These are phyloP conservation scores for Panthera tigris DNA, from an alignment of 2,113 vertebrate genomes.

Conservation along the genomic window DNA sequence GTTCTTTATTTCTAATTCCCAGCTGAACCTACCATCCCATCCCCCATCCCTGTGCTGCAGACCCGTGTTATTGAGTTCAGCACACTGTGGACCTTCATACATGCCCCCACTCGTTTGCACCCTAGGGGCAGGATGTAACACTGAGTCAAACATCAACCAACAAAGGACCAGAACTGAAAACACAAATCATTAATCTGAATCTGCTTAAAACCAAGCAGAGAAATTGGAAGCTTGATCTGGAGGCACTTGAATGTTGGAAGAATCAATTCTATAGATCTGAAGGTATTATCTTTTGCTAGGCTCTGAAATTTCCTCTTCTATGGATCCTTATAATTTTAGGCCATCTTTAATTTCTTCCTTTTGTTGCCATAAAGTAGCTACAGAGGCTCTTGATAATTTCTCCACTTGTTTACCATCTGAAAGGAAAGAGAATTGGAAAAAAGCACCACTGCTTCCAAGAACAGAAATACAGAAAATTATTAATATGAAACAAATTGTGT, in stretches of 20 bases:
- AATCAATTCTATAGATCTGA: not conserved
- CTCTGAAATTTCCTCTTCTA: not conserved
- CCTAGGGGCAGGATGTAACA: not conserved
- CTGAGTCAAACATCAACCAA: not conserved
- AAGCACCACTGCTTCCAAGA: not conserved
- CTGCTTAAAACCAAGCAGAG: not conserved
- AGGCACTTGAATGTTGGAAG: not conserved
- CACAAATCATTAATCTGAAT: not conserved
- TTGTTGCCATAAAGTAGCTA: not conserved
- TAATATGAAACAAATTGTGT: not conserved
- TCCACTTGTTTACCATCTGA: not conserved
- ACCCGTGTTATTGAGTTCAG: not conserved
- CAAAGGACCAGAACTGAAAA: not conserved
- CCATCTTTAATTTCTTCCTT: not conserved
- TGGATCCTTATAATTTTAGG: not conserved
- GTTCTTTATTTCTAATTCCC: not conserved
- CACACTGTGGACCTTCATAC: too few relatives aligned
- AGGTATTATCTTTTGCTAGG: not conserved
- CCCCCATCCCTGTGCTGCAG: not conserved
- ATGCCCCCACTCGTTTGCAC: not conserved
- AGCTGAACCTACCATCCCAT: not conserved
- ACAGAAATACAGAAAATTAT: slow-evolving; percentile 1
- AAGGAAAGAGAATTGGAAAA: slow-evolving; percentile 4
- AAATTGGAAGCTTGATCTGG: not conserved
- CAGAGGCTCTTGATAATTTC: not conserved